Conservation (phyloP, 1,140 invertebrate genomes). For the Calycopis cecrops region DNA sequence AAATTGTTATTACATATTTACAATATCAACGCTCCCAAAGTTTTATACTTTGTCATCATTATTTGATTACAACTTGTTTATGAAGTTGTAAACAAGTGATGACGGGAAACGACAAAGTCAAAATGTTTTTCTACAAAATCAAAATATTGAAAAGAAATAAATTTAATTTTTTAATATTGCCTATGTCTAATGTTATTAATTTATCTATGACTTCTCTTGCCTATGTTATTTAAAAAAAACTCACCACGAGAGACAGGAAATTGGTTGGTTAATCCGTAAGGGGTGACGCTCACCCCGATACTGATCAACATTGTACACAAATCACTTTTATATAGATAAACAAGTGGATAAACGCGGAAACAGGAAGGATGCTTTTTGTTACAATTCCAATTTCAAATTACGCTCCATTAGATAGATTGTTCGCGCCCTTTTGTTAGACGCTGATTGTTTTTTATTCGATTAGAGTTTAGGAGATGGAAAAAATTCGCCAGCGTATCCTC, state of each 20-base stretch:
- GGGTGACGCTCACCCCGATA: conserved; percentile 38
- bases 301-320: conserved; percentile 29
- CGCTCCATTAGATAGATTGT: conserved; percentile 56
- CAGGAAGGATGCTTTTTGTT: conserved; percentile 55
- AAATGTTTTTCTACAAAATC: too few relatives aligned
- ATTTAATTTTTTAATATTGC: too few relatives aligned
- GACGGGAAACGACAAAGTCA: too few relatives aligned
- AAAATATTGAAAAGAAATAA: too few relatives aligned
- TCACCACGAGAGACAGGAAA: neutral
- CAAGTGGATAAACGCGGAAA: conserved; percentile 41
- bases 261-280: conserved; percentile 2
- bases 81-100: too few relatives aligned
- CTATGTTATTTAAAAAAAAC: neutral
- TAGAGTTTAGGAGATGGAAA: conserved; percentile 4
- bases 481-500: too few relatives aligned
- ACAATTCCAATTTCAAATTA: conserved; percentile 39
- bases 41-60: too few relatives aligned
- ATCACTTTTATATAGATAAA: conserved; percentile 49
- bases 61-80: too few relatives aligned
- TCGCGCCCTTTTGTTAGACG: conserved; percentile 42
- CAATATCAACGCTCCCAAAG: too few relatives aligned
- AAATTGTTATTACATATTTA: too few relatives aligned
- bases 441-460: conserved; percentile 35
- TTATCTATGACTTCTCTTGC: neutral
- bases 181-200: too few relatives aligned